Conservation (phyloP, 2,888 invertebrate species). For the Leucania comma region DNA sequence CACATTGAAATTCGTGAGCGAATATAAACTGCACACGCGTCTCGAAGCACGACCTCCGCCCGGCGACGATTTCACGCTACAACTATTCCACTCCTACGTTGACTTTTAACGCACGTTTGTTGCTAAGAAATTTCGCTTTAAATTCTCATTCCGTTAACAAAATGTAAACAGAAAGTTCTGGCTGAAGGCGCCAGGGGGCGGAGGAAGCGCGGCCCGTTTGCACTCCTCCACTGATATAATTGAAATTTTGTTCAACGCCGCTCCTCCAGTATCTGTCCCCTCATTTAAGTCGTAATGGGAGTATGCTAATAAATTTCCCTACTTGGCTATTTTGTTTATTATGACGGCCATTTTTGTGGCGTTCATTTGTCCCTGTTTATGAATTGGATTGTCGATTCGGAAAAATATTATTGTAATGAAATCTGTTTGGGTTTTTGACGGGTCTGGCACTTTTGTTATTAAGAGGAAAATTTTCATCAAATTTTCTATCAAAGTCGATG, state of each 20-base stretch:
- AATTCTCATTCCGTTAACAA: constrained; percentile 87
- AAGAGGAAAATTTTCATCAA: neutral
- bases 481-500: neutral
- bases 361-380: constrained; percentile 53
- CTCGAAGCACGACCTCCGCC: constrained; percentile 45
- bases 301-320: constrained; percentile 79
- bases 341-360: constrained; percentile 54
- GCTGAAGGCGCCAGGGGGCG: constrained; percentile 71
- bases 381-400: constrained; percentile 52
- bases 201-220: constrained; percentile 74
- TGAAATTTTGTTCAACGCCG: constrained; percentile 83
- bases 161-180: constrained; percentile 86
- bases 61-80: constrained; percentile 76
- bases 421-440: constrained; percentile 16
- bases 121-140: constrained; percentile 85
- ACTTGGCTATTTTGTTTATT: constrained; percentile 64
- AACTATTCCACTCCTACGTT: constrained; percentile 72
- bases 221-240: constrained; percentile 80
- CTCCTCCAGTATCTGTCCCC: constrained; percentile 75
- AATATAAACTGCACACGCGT: constrained; percentile 54
- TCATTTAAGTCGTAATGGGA: constrained; percentile 71
- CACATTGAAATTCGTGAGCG: constrained; percentile 45
- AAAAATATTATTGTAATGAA: constrained; percentile 21
- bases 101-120: constrained; percentile 83
- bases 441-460: constrained; percentile 1